phyloP scores from a whole-genome alignment of 1,140 invertebrate genomes.

The Contarinia nasturtii region DNA sequence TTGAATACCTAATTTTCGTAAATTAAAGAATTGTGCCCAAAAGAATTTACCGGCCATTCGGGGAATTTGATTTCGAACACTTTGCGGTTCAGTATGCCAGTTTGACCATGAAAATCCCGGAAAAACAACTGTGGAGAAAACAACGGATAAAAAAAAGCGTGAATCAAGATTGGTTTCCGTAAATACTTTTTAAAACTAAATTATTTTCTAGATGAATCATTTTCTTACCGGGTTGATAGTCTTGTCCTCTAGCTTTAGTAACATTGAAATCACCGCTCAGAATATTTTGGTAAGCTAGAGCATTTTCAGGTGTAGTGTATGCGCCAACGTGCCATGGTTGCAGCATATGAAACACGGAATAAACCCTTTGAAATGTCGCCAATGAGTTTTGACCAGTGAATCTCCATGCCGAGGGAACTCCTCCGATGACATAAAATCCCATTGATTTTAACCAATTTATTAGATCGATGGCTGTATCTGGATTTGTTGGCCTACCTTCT shows the following conservation, averaged over 20 bases:
- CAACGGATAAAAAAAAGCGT: no score
- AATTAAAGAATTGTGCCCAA: not conserved
- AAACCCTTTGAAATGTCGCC: not conserved
- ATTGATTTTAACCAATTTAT: not conserved
- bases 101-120: not conserved
- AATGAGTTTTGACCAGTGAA: not conserved
- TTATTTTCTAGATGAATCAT: no score
- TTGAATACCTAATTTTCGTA: not conserved
- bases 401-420: not conserved
- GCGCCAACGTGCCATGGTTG: not conserved
- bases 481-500: not conserved
- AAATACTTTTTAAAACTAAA: no score
- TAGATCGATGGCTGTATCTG: not conserved
- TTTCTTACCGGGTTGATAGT: no score
- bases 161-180: no score
- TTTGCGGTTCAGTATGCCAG: not conserved
- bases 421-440: not conserved
- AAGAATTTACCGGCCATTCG: not conserved
- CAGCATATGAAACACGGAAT: not conserved
- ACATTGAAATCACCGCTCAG: not conserved
- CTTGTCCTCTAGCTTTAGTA: not conserved
- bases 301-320: not conserved
- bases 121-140: not conserved
- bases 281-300: not conserved
- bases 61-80: not conserved